These are phyloP conservation scores for Diachrysia chrysitis DNA, from an alignment of 2,888 invertebrate species.

Conservation along the genomic window DNA sequence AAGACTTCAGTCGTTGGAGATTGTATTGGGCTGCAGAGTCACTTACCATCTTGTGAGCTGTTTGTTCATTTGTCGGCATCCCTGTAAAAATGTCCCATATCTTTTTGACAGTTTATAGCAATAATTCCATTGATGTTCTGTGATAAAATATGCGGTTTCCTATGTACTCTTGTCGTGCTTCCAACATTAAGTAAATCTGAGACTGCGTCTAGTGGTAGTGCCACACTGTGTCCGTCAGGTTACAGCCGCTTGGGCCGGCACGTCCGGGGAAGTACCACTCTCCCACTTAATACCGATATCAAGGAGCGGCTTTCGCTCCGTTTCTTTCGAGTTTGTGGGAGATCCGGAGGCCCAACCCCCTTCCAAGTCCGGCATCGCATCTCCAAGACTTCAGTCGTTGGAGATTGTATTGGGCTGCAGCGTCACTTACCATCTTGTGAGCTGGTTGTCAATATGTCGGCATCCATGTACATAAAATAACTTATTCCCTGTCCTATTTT, in stretches of 20 bases:
- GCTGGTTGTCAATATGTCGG: background rate
- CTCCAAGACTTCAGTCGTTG: background rate
- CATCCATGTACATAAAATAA: no score
- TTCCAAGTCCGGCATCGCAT: background rate
- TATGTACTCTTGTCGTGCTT: background rate
- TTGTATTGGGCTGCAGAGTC: conserved; percentile 5
- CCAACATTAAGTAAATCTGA: no score
- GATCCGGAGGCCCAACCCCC: background rate
- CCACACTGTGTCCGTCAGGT: background rate
- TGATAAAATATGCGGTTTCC: background rate
- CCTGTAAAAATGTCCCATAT: background rate
- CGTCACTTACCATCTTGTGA: background rate
- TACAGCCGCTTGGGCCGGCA: background rate
- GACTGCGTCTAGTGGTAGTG: background rate
- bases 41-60: conserved; percentile 1
- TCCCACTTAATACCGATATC: background rate
- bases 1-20: background rate
- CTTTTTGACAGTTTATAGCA: background rate
- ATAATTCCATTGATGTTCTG: background rate
- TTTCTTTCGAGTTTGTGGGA: background rate
- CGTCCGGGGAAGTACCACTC: conserved; percentile 2
- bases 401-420: conserved; percentile 7
- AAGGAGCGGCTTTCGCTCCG: background rate
- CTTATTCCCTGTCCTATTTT: background rate
- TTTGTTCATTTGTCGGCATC: background rate